Evolutionary conservation across 2,797 vertebrate species (phyloP).

Genomic region (Staurois parvus): DNA sequence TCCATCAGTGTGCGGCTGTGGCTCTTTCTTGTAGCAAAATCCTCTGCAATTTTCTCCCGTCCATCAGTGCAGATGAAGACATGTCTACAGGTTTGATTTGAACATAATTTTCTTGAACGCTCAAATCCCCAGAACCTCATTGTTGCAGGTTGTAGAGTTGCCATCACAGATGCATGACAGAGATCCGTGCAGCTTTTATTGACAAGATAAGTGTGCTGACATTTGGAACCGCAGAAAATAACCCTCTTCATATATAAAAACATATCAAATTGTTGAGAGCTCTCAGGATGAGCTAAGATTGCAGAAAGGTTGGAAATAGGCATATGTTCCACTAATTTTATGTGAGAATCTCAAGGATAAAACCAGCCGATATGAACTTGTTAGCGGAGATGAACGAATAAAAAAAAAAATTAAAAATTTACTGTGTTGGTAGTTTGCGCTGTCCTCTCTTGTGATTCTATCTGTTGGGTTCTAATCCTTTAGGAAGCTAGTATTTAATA

Average conservation of each 20-base stretch:
- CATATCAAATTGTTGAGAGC: constrained; percentile 3
- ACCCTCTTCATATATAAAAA: constrained; percentile 31
- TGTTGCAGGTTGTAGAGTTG: constrained; percentile 40
- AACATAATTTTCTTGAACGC: background rate
- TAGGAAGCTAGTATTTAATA: no score
- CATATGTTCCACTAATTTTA: background rate
- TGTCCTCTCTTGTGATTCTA: no score
- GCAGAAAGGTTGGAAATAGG: background rate
- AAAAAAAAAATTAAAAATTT: no score
- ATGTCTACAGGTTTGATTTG: constrained; percentile 30
- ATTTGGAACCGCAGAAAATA: constrained; percentile 37
- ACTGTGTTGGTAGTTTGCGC: no score
- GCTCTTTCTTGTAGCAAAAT: background rate
- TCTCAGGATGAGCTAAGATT: background rate
- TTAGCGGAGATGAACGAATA: no score
- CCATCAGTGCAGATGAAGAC: constrained; percentile 37
- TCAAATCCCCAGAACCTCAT: constrained; percentile 8
- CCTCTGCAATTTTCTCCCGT: background rate
- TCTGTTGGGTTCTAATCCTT: no score
- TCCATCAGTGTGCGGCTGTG: no score
- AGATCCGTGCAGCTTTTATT: background rate
- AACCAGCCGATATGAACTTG: no score
- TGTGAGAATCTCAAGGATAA: background rate
- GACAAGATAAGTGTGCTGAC: constrained; percentile 39
- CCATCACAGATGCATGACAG: constrained; percentile 26